phyloP scores from a whole-genome alignment of 2,888 invertebrate genomes.

The Cheilosia pagana region DNA sequence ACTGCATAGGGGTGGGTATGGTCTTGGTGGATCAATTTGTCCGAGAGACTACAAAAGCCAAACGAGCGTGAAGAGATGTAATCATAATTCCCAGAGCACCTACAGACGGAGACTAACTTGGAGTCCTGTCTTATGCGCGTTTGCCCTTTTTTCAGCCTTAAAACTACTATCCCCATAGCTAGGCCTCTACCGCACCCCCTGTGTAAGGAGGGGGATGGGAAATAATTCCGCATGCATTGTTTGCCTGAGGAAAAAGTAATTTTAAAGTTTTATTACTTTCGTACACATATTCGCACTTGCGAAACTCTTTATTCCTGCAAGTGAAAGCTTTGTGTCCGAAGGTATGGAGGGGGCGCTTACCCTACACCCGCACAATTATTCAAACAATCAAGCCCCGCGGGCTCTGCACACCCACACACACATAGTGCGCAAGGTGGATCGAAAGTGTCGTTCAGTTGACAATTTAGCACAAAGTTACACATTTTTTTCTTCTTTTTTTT shows the following conservation, averaged over 20 bases:
- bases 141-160: conserved; percentile 25
- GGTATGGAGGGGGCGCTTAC: conserved; percentile 1
- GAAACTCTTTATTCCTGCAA: conserved; percentile 65
- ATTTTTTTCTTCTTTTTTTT: conserved; percentile 26
- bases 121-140: conserved; percentile 10
- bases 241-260: conserved; percentile 72
- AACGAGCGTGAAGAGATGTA: conserved; percentile 59
- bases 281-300: conserved; percentile 37
- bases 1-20: conserved; percentile 2
- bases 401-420: conserved; percentile 22
- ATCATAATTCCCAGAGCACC: conserved; percentile 63
- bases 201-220: not conserved
- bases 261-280: conserved; percentile 75
- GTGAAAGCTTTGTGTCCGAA: conserved; percentile 60
- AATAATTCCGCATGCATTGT: conserved; percentile 67
- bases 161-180: conserved; percentile 35
- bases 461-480: conserved; percentile 67
- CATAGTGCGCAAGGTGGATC: conserved; percentile 51
- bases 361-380: conserved; percentile 63
- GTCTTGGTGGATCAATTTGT: conserved; percentile 24
- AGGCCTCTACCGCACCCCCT: conserved; percentile 45
- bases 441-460: conserved; percentile 67
- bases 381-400: conserved; percentile 63
- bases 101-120: conserved; percentile 39
- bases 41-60: conserved; percentile 51